Conservation (phyloP, 2,113 vertebrate genomes). For the Eolophus roseicapilla region DNA sequence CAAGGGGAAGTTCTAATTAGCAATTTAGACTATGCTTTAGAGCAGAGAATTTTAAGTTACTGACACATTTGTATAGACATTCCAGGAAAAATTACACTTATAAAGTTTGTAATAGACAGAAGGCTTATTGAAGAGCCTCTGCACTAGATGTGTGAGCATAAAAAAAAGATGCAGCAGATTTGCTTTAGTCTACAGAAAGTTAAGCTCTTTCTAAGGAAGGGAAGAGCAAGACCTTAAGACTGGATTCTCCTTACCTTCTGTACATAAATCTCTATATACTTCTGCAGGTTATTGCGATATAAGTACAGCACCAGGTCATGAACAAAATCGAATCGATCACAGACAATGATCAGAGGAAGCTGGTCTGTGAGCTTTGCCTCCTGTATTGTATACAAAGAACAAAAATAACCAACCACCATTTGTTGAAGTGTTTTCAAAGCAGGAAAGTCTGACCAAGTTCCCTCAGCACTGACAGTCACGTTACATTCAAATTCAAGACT, state of each 20-base stretch:
- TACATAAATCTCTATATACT: slow-evolving; percentile 94
- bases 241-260: slow-evolving; percentile 82
- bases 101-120: background rate
- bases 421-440: background rate
- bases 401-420: background rate
- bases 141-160: background rate
- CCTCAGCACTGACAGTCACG: background rate
- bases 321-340: slow-evolving; percentile 92
- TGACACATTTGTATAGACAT: background rate
- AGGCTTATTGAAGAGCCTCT: background rate
- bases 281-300: slow-evolving; percentile 92
- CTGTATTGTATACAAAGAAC: slow-evolving; percentile 52
- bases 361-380: slow-evolving; percentile 93
- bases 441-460: background rate
- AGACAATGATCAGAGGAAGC: slow-evolving; percentile 92
- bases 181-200: background rate
- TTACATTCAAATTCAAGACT: background rate
- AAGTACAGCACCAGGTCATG: slow-evolving; percentile 91
- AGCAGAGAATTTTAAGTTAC: background rate
- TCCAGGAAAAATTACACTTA: background rate
- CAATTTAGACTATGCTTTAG: background rate
- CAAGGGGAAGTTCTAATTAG: background rate
- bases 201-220: background rate
- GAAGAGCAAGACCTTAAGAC: background rate
- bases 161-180: background rate